phyloP scores from a whole-genome alignment of 2,797 vertebrate genomes.

The Podargus strigoides region DNA sequence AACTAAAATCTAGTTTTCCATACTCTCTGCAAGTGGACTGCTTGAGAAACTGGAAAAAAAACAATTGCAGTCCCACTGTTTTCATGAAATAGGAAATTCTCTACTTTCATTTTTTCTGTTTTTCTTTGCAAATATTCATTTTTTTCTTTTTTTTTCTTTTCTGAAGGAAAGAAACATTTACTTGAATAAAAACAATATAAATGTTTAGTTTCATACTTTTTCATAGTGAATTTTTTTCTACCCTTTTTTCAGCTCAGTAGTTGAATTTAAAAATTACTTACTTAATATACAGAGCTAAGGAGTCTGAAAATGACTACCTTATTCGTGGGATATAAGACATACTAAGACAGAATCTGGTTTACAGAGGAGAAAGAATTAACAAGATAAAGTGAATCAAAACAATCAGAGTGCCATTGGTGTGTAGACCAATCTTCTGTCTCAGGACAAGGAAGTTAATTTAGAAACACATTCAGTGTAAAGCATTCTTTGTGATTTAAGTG shows the following conservation, averaged over 20 bases:
- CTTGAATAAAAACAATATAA: background rate
- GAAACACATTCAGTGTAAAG: background rate
- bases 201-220: background rate
- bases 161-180: background rate
- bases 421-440: background rate
- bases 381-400: background rate
- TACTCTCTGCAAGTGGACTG: background rate
- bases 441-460: background rate
- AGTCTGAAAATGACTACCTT: background rate
- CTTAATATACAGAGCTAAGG: background rate
- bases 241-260: background rate
- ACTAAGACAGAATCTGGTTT: background rate
- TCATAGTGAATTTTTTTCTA: background rate
- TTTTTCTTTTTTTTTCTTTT: fast-evolving
- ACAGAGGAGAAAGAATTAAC: background rate
- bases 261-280: background rate
- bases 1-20: background rate
- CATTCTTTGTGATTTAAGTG: background rate
- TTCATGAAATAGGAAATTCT: background rate
- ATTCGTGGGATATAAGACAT: background rate
- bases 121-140: background rate
- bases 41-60: background rate
- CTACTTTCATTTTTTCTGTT: background rate
- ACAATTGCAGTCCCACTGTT: background rate
- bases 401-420: background rate